Conservation (phyloP, 1,140 invertebrate genomes). For the Megalopta genalis region DNA sequence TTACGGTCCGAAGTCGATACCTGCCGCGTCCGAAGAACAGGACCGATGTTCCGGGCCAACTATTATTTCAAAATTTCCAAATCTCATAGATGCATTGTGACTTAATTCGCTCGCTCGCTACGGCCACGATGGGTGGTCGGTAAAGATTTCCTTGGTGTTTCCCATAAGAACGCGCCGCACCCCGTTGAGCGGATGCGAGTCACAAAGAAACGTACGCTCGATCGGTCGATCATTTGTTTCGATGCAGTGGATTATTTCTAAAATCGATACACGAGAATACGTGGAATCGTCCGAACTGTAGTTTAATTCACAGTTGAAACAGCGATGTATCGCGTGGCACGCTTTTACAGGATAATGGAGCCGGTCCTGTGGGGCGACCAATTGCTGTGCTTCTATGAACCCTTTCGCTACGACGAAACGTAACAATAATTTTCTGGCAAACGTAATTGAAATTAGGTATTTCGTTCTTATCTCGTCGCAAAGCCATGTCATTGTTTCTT, state of each 20-base stretch:
- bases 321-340: too few relatives aligned
- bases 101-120: conserved; percentile 61
- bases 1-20: conserved; percentile 44
- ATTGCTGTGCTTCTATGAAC: too few relatives aligned
- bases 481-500: too few relatives aligned
- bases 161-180: conserved; percentile 38
- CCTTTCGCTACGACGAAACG: too few relatives aligned
- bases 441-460: too few relatives aligned
- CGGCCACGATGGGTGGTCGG: conserved; percentile 67
- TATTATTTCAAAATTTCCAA: conserved; percentile 68
- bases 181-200: conserved; percentile 49
- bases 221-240: conserved; percentile 31
- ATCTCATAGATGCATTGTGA: conserved; percentile 68
- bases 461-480: too few relatives aligned
- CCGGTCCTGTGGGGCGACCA: too few relatives aligned
- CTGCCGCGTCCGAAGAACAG: conserved; percentile 54
- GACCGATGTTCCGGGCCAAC: conserved; percentile 33
- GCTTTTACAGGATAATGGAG: too few relatives aligned
- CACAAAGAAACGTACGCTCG: conserved; percentile 18
- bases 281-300: too few relatives aligned
- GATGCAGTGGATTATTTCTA: neutral
- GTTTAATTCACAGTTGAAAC: too few relatives aligned
- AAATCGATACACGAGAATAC: too few relatives aligned
- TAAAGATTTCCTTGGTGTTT: conserved; percentile 46
- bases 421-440: too few relatives aligned